phyloP scores from a whole-genome alignment of 2,888 invertebrate genomes.

The Drosophila tripunctata region DNA sequence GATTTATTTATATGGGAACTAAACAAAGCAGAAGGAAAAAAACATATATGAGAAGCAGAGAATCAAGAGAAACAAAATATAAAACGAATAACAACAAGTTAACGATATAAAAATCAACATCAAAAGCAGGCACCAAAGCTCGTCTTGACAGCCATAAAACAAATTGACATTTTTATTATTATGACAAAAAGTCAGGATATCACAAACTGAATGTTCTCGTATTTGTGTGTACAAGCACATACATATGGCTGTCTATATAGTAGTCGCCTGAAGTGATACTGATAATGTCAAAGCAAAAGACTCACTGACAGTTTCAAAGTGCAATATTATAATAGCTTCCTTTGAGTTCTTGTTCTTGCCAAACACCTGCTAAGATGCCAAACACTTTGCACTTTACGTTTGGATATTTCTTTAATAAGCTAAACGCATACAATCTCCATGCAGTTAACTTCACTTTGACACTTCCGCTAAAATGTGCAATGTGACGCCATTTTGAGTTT shows the following conservation, averaged over 20 bases:
- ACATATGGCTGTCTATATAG: not conserved
- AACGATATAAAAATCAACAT: slow-evolving; percentile 59
- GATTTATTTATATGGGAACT: slow-evolving; percentile 14
- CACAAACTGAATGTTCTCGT: slow-evolving; percentile 32
- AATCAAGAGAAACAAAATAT: not conserved
- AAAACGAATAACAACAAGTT: slow-evolving; percentile 14
- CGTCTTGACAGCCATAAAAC: slow-evolving; percentile 71
- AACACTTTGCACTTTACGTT: slow-evolving; percentile 5
- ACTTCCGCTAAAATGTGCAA: slow-evolving; percentile 17
- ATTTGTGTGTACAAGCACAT: not conserved
- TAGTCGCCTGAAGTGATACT: slow-evolving; percentile 51
- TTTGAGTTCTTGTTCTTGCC: slow-evolving; percentile 13
- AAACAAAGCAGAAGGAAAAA: slow-evolving; percentile 23
- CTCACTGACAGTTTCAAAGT: slow-evolving; percentile 25
- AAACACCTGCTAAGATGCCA: slow-evolving; percentile 8
- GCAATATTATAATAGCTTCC: slow-evolving; percentile 35
- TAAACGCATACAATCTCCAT: slow-evolving; percentile 20
- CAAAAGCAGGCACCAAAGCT: slow-evolving; percentile 58
- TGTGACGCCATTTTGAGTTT: slow-evolving; percentile 47
- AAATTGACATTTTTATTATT: slow-evolving; percentile 75
- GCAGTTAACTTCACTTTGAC: slow-evolving; percentile 6
- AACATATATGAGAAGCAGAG: not conserved
- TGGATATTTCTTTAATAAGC: slow-evolving; percentile 44
- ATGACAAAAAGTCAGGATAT: slow-evolving; percentile 73
- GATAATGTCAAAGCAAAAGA: slow-evolving; percentile 43